Conservation (phyloP, 2,888 invertebrate species). For the Hypomecis atomaria region DNA sequence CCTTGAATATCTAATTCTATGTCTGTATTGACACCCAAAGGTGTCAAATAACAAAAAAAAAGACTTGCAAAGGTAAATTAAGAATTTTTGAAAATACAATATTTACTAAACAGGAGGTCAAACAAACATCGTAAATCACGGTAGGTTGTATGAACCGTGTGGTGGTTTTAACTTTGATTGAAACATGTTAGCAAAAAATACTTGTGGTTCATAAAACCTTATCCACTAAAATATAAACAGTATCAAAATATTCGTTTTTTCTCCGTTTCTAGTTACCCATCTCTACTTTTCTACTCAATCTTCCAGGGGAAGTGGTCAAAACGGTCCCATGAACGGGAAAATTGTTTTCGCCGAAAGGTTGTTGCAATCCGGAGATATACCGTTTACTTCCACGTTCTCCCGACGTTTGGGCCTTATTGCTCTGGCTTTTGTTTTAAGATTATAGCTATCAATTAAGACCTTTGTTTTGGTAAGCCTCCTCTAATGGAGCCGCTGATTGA, state of each 20-base stretch:
- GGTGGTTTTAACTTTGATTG: too few species aligned
- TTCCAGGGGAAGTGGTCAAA: conserved; percentile 56
- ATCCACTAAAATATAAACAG: too few species aligned
- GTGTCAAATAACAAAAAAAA: too few species aligned
- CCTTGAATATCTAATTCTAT: too few species aligned
- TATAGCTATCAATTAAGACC: conserved; percentile 47
- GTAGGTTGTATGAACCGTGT: too few species aligned
- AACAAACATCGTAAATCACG: too few species aligned
- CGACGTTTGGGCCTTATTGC: conserved; percentile 56
- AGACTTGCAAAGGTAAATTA: too few species aligned
- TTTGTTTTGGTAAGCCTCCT: conserved; percentile 30
- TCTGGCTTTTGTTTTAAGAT: conserved; percentile 60
- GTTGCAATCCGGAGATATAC: conserved; percentile 62
- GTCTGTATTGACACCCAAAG: too few species aligned
- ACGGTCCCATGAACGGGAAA: conserved; percentile 58
- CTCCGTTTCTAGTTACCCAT: not conserved
- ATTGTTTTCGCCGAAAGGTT: conserved; percentile 66
- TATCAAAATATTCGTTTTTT: not conserved
- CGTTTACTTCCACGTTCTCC: conserved; percentile 44
- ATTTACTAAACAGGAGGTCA: too few species aligned
- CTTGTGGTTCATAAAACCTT: too few species aligned
- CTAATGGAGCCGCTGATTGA: conserved; percentile 11
- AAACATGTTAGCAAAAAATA: too few species aligned
- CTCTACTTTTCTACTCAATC: not conserved
- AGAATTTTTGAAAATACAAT: too few species aligned